Base-by-base conservation (phyloP, 2,113 vertebrate genomes). In the Irena cyanogastra region DNA sequence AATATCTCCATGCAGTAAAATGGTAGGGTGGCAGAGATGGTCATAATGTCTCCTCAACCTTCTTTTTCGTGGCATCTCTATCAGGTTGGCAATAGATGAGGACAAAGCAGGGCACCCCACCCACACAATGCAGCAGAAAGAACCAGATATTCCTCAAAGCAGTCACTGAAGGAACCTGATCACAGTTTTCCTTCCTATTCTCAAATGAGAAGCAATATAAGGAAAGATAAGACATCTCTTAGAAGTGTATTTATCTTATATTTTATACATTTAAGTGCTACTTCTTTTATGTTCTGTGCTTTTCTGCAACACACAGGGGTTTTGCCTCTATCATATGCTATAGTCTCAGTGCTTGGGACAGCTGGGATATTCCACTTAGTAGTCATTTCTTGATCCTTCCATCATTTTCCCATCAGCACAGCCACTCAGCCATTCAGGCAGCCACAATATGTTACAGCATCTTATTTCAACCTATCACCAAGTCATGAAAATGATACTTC, bases 401-500 rank as follows among this genome's bases (percentile, higher is more conserved):
- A 63, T 35, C 17, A 8, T 75, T 83, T 54, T 42, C 39, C n/a
- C 17, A 41, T 13, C 3, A 1, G n/a, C 17, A 11, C 37, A 70
- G 39, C 22, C 53, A 77, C 27, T 80, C 77, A 64, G 16, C 21
- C 77, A 61, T 50, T 70, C 60, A 57, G 60, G 52, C 33, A 82
- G 72, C 7, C 54, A n/a, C 20, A 69, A 20, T 44, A 22, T 31
- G 33, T 44, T 52, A 69, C 11, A 69, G 37, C 13, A 83, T 35
- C 60, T 77, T 37, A 39, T 17, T 87, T 70, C n/a, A 31, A 53
- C 61, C 61, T 85, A 85, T 56, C 0, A 1, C n/a, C 0, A 0
- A 60, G 56, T 57, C 41, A 77, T 27, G 78, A 65, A 74, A 81
- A 77, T 6, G 1, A 1, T 60, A 74, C 75, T 81, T 90, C 54